These are phyloP conservation scores for Euzophera pinguis DNA, from an alignment of 2,888 invertebrate genomes.

Conservation along the genomic window DNA sequence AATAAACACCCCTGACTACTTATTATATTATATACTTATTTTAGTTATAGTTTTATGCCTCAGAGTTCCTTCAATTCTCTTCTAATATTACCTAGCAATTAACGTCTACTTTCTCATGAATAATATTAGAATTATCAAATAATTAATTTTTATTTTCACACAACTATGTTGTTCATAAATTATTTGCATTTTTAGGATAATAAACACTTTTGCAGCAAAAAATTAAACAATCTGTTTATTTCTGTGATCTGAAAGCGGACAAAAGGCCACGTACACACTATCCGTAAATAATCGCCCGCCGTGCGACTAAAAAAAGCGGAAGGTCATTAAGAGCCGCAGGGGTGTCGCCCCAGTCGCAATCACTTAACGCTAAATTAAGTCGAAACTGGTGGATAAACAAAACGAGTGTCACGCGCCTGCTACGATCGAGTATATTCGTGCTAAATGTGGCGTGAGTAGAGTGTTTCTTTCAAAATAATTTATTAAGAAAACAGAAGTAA, in stretches of 20 bases:
- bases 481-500: slow-evolving; percentile 31
- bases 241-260: slow-evolving; percentile 24
- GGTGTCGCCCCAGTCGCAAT: slow-evolving; percentile 49
- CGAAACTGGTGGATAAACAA: slow-evolving; percentile 68
- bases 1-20: no score
- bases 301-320: slow-evolving; percentile 57
- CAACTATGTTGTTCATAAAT: no score
- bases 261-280: slow-evolving; percentile 50
- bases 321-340: slow-evolving; percentile 41
- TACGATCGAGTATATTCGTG: slow-evolving; percentile 50
- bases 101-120: no score
- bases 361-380: slow-evolving; percentile 70
- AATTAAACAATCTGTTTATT: slow-evolving; percentile 21
- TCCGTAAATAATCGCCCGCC: slow-evolving; percentile 55
- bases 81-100: no score
- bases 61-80: no score
- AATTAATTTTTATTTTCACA: no score
- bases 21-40: no score
- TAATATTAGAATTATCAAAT: no score
- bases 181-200: no score
- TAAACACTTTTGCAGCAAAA: no score
- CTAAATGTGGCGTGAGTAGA: slow-evolving; percentile 66
- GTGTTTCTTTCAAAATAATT: slow-evolving; percentile 46
- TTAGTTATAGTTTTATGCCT: no score
- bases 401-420: slow-evolving; percentile 59